These are phyloP conservation scores for Peromyscus polionotus DNA, from an alignment of 2,113 vertebrate genomes.

Conservation along the genomic window DNA sequence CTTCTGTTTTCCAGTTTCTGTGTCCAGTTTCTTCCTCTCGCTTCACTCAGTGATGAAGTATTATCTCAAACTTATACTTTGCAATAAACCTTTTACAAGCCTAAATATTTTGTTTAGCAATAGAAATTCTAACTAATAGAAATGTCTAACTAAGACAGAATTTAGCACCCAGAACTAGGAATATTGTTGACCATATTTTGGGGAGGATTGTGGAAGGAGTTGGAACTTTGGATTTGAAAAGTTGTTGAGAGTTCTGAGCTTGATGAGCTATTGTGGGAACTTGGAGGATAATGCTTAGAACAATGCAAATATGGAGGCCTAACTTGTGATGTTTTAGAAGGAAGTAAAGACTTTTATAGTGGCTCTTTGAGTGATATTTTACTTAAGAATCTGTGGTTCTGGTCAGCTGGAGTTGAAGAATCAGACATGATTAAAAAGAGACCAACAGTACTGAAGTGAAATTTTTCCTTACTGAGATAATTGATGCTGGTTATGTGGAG, in stretches of 20 bases:
- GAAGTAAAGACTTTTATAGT: neutral
- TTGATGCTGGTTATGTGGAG: neutral
- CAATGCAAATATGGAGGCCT: neutral
- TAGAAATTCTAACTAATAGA: neutral
- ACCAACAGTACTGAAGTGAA: neutral
- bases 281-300: neutral
- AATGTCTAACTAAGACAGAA: neutral
- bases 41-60: neutral
- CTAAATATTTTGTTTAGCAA: neutral
- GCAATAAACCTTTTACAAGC: neutral
- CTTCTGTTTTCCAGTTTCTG: neutral
- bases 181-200: neutral
- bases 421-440: neutral
- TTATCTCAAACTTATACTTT: neutral
- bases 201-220: neutral
- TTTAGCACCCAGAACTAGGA: neutral
- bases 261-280: neutral
- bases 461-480: neutral
- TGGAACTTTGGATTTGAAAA: neutral
- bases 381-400: too few species aligned
- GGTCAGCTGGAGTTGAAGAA: neutral
- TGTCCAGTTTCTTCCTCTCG: neutral
- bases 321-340: neutral
- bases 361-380: neutral
- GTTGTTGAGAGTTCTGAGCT: neutral